Percentiles rank a stretch among this genome's conserved stretches.
Conservation (phyloP, 2,113 vertebrate species). For the Vombatus ursinus region DNA sequence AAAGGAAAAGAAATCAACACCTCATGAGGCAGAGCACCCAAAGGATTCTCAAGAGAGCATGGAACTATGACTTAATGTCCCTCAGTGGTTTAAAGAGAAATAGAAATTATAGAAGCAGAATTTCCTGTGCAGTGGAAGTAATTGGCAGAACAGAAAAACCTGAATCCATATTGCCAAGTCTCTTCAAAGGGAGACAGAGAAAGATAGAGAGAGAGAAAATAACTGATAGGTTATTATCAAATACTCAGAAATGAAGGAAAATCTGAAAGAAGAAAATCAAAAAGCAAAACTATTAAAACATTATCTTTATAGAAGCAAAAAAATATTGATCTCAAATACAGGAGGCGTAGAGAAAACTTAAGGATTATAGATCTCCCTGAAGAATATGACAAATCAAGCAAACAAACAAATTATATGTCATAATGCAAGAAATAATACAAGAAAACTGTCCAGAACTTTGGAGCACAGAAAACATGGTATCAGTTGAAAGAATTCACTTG, state of each 20-base stretch:
- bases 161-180: neutral
- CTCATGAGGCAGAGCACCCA: neutral
- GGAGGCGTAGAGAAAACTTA: neutral
- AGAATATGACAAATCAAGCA: neutral
- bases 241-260: neutral
- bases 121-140: neutral
- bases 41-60: neutral
- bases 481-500: neutral
- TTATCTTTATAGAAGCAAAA: neutral
- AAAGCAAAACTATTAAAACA: neutral
- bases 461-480: too few species aligned
- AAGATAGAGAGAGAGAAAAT: neutral
- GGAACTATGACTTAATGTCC: neutral
- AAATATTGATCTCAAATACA: neutral
- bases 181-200: neutral
- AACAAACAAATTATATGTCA: neutral
- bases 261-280: neutral
- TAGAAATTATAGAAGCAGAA: neutral
- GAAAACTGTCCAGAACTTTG: neutral
- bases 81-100: neutral
- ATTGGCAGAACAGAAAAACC: neutral
- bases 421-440: neutral
- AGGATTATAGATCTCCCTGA: neutral
- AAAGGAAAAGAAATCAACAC: neutral
- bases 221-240: neutral